Evolutionary conservation across 2,113 vertebrate genomes (phyloP), one percentile per base, ranked within the genome.

Genomic region (Psettodes erumei): DNA sequence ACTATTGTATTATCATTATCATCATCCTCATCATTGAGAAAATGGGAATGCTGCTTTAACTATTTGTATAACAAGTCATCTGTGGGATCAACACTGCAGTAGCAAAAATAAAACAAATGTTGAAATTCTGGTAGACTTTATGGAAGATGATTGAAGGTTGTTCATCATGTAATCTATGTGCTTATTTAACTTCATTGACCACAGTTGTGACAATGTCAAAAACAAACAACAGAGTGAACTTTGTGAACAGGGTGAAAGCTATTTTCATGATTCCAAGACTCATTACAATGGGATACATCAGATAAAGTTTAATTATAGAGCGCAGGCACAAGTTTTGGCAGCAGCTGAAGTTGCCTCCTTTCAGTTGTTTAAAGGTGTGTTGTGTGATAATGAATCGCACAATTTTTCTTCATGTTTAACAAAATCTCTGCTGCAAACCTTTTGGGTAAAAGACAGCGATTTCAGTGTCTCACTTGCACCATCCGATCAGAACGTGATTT

Each of bases 401-500:
- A n/a, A 3, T 81, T 61, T 71, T 51, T 68, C 56, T 77, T 63
- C 38, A 53, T 65, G 23, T 53, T 38, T 30, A 55, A 54, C 43
- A 53, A 62, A 65, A 67, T 30, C 69, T 56, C 50, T 32, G 33
- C 62, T 42, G n/a, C 71, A 45, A 51, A 55, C 30, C 25, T 69
- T 68, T 33, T 42, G 54, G 30, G 73, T 73, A 77, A 78, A 79
- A 73, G 12, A 15, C 23, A 11, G 23, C 69, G 19, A 48, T 63
- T 61, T 62, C 32, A 33, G 35, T 69, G 68, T 72, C 56, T 82
- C 64, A n/a, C 61, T 79, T 73, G 81, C 58, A 58, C 63, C 66
- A 54, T 82, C 75, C 75, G 71, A 59, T 19, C 40, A 83, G 76
- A 48, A 75, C 69, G 59, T 54, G 11, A 79, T 80, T 80, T 70